Evolutionary conservation across 2,888 invertebrate genomes (phyloP).

Genomic region (Monochamus alternatus): DNA sequence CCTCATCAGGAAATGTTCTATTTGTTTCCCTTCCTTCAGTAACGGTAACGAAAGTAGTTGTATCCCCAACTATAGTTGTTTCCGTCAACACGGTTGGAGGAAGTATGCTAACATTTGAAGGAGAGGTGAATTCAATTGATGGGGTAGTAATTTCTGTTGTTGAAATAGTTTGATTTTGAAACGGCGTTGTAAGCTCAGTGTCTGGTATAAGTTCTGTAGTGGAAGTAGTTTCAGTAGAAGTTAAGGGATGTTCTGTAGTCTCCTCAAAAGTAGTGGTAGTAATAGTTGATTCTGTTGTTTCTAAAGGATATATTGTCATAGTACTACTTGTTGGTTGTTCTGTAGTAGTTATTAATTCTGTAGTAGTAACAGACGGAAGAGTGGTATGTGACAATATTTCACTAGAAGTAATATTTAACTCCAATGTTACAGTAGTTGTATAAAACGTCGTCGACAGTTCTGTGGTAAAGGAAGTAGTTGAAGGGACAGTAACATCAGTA

Average conservation of each 20-base stretch:
- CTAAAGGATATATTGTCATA: conserved; percentile 41
- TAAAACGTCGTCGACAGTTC: conserved; percentile 24
- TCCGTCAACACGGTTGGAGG: conserved; percentile 40
- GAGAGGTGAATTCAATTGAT: conserved; percentile 32
- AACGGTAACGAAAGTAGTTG: conserved; percentile 51
- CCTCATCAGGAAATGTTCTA: conserved; percentile 21
- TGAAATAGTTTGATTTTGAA: conserved; percentile 36
- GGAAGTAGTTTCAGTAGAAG: conserved; percentile 37
- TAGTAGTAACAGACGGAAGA: conserved; percentile 33
- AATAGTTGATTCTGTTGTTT: conserved; percentile 45
- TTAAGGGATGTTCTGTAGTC: conserved; percentile 33
- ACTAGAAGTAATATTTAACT: conserved; percentile 6
- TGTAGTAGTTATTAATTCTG: conserved; percentile 50
- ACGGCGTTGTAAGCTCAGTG: background rate
- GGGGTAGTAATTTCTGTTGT: conserved; percentile 46
- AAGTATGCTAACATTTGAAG: conserved; percentile 28
- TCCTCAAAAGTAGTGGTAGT: conserved; percentile 52
- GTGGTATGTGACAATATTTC: background rate
- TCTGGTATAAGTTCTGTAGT: conserved; percentile 36
- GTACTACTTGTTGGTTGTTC: conserved; percentile 58
- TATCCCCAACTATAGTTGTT: conserved; percentile 49
- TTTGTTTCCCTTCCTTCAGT: conserved; percentile 55
- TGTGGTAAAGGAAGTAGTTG: conserved; percentile 29
- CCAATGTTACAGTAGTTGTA: background rate
- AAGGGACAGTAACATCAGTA: conserved; percentile 32